Evolutionary conservation across 2,888 invertebrate genomes (phyloP).

Genomic region (Orthosia gracilis): DNA sequence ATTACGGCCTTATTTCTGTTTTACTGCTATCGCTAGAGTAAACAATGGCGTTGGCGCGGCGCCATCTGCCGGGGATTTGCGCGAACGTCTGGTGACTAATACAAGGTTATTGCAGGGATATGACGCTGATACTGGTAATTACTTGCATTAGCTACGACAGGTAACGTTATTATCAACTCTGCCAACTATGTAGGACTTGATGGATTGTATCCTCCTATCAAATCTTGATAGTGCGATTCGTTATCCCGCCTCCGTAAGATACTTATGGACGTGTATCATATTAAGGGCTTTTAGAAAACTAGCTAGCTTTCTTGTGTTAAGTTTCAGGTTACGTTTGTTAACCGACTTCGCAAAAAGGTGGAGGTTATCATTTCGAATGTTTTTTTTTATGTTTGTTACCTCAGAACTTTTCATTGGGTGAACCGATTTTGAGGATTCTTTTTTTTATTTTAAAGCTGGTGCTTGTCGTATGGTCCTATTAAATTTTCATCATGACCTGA

Average conservation of each 20-base stretch:
- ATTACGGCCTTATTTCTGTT: slow-evolving; percentile 73
- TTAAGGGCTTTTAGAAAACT: background rate
- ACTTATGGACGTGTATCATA: background rate
- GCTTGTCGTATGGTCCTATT: too few species aligned
- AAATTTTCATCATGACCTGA: too few species aligned
- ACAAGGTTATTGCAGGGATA: slow-evolving; percentile 77
- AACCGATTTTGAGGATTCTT: too few species aligned
- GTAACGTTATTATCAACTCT: slow-evolving; percentile 41
- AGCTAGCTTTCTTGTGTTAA: background rate
- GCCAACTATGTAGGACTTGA: slow-evolving; percentile 33
- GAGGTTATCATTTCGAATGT: too few species aligned
- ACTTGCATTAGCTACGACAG: slow-evolving; percentile 50
- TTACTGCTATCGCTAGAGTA: slow-evolving; percentile 79
- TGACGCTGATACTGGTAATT: slow-evolving; percentile 67
- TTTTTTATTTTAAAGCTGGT: too few species aligned
- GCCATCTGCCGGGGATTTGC: slow-evolving; percentile 79
- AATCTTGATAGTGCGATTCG: slow-evolving; percentile 19
- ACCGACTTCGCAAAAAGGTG: too few species aligned
- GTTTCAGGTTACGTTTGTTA: slow-evolving; percentile 7
- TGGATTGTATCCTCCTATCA: slow-evolving; percentile 34
- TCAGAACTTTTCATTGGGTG: too few species aligned
- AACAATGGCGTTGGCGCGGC: slow-evolving; percentile 81
- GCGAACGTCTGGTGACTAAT: slow-evolving; percentile 70
- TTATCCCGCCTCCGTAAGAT: background rate
- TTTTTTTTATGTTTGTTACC: too few species aligned